A percentile compares a stretch with the other conserved stretches of the same genome.
Conservation (phyloP, 2,888 invertebrate genomes). For the Protodeltote pygarga region DNA sequence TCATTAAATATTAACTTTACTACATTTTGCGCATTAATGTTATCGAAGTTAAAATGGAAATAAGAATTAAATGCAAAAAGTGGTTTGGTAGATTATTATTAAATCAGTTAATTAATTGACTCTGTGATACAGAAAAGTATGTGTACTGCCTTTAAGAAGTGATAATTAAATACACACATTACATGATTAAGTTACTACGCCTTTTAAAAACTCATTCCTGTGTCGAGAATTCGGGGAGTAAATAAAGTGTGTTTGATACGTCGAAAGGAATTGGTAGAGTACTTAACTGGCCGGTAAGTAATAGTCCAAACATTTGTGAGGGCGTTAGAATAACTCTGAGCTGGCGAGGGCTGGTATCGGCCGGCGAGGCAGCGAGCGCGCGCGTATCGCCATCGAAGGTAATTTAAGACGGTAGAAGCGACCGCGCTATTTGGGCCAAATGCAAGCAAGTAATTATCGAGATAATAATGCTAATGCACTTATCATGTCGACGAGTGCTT, state of each 20-base stretch:
- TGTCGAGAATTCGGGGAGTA: constrained; percentile 65
- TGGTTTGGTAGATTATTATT: constrained; percentile 19
- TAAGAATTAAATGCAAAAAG: constrained; percentile 26
- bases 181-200: constrained; percentile 71
- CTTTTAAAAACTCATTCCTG: constrained; percentile 71
- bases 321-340: constrained; percentile 58
- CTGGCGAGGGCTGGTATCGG: constrained; percentile 62
- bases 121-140: constrained; percentile 43
- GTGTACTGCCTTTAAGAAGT: constrained; percentile 57
- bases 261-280: constrained; percentile 57
- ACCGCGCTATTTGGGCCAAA: constrained; percentile 83
- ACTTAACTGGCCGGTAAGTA: constrained; percentile 75
- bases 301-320: constrained; percentile 74
- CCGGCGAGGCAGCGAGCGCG: constrained; percentile 51
- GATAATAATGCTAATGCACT: constrained; percentile 87
- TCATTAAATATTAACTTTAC: constrained; percentile 41
- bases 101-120: constrained; percentile 36
- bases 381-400: constrained; percentile 70
- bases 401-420: constrained; percentile 80
- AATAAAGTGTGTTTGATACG: constrained; percentile 68
- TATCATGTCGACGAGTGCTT: constrained; percentile 84
- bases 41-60: constrained; percentile 27
- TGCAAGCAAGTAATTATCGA: constrained; percentile 85
- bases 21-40: constrained; percentile 22
- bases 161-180: constrained; percentile 68